Evolutionary conservation across 2,113 vertebrate genomes (phyloP), one percentile per base, ranked within the genome.

Genomic region (Narcine bancroftii): DNA sequence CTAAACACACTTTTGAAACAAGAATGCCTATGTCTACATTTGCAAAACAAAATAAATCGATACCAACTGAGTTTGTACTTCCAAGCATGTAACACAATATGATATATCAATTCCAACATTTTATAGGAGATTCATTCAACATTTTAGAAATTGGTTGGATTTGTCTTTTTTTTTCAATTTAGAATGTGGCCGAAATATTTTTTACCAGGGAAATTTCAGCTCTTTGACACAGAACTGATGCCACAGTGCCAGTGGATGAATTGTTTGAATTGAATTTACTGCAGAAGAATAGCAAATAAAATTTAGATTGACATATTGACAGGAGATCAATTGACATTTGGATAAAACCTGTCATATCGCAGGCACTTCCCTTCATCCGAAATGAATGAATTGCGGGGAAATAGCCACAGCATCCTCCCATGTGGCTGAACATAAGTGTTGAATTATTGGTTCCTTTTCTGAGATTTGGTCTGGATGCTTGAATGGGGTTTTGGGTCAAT

Each of bases 101-200:
- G n/a, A 89, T 89, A n/a, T 66, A 39, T 66, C 60, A 42, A 0
- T n/a, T 63, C 13, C 24, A 89, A 89, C 4, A 89, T 65, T 65
- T 42, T 26, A 42, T 89, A 60, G n/a, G 63, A 89, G 39, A 66
- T 89, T 36, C 56, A 89, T 89, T 89, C n/a, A 65, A 60, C 63
- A 89, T 66, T 42, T 66, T 42, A 36, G 3, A 29, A 89, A 9
- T 11, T 63, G 17, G n/a, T n/a, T n/a, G n/a, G 15, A 87, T 13
- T 65, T 89, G 56, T 36, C n/a, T 0, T 89, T 89, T 89, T 21
- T 42, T 39, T 89, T 89, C 42, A 89, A 89, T 89, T 89, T 89
- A 39, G n/a, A 36, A 66, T 66, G 7, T 66, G 7, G 15, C 21
- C n/a, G 39, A 5, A 21, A 66, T 56, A 33, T 26, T 36, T 63